These are phyloP conservation scores for Daubentonia madagascariensis DNA, from an alignment of 2,113 vertebrate genomes.

Conservation along the genomic window DNA sequence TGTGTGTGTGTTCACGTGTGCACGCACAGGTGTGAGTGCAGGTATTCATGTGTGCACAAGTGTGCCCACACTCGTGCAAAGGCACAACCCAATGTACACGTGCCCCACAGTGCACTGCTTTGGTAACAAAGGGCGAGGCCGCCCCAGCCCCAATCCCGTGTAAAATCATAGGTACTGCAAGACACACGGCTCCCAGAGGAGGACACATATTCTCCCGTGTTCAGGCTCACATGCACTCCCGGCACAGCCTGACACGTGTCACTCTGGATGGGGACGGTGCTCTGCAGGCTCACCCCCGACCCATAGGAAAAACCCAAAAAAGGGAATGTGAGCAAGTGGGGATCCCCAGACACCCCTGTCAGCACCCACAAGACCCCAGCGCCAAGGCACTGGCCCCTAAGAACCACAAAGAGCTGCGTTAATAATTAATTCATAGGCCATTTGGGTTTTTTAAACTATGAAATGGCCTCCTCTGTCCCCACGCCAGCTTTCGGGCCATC, in stretches of 20 bases:
- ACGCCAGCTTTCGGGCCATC: background rate
- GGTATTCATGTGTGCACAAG: no score
- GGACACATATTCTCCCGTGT: no score
- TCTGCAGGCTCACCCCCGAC: background rate
- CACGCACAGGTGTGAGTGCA: background rate
- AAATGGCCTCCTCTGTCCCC: background rate
- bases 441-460: background rate
- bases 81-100: background rate
- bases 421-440: background rate
- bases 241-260: background rate
- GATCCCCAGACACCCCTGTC: background rate
- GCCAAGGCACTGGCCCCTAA: no score
- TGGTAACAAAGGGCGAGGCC: background rate
- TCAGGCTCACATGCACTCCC: background rate
- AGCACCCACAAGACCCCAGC: background rate
- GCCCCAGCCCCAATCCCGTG: background rate
- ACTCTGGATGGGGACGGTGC: background rate
- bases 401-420: background rate
- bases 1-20: background rate
- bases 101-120: background rate
- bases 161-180: background rate
- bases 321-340: background rate
- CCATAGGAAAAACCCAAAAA: background rate
- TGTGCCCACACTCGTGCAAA: background rate
- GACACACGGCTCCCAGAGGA: no score